phyloP scores from a whole-genome alignment of 1,140 invertebrate genomes.

The Orchestia grillus region DNA sequence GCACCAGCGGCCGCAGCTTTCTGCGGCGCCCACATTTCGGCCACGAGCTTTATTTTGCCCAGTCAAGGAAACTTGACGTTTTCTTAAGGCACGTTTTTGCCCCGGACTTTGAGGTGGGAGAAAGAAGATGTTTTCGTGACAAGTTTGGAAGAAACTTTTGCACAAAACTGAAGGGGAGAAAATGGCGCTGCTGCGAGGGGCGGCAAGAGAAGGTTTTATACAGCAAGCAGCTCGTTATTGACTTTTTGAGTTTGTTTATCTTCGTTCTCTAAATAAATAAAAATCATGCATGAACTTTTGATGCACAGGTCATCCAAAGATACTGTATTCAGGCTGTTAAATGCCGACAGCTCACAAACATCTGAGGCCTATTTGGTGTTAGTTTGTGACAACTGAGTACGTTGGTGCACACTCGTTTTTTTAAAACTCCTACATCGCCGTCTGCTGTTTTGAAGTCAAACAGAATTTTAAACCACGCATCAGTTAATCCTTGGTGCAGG shows the following conservation, averaged over 20 bases:
- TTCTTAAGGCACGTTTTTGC: constrained; percentile 49
- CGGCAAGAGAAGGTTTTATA: background rate
- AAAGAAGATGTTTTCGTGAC: constrained; percentile 54
- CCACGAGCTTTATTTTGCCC: constrained; percentile 4
- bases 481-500: too few relatives aligned
- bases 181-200: background rate
- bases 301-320: background rate
- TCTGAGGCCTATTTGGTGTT: too few relatives aligned
- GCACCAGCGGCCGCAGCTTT: background rate
- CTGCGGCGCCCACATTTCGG: background rate
- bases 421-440: too few relatives aligned
- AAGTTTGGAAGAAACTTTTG: constrained; percentile 35
- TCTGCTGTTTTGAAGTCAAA: too few relatives aligned
- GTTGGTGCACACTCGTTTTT: too few relatives aligned
- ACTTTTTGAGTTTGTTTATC: background rate
- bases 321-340: background rate
- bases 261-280: background rate
- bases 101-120: constrained; percentile 29
- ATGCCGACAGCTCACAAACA: too few relatives aligned
- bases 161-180: constrained; percentile 20
- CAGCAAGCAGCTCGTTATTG: background rate
- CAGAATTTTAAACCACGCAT: too few relatives aligned
- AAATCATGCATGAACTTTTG: background rate
- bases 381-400: too few relatives aligned
- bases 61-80: constrained; percentile 40